These are phyloP conservation scores for Agelastica alni DNA, from an alignment of 2,888 invertebrate genomes.

Conservation along the genomic window DNA sequence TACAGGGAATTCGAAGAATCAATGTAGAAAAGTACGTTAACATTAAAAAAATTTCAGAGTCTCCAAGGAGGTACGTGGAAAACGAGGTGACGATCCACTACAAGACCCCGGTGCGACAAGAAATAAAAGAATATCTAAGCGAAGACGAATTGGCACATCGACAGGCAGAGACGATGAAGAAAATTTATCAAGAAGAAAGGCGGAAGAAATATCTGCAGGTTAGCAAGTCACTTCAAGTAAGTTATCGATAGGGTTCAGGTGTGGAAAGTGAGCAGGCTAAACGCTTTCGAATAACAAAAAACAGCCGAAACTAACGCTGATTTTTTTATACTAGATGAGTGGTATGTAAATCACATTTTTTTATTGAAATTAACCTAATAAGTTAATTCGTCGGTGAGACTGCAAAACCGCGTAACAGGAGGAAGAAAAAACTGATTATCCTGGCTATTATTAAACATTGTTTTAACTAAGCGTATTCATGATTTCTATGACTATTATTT, in stretches of 20 bases:
- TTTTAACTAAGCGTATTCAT: too few species aligned
- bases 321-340: conserved; percentile 18
- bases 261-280: conserved; percentile 33
- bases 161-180: conserved; percentile 89
- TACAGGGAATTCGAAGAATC: neutral
- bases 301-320: conserved; percentile 15
- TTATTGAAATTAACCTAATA: too few species aligned
- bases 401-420: too few species aligned
- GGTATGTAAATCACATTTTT: conserved; percentile 4
- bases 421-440: too few species aligned
- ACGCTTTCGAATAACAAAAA: conserved; percentile 25
- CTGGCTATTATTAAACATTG: too few species aligned
- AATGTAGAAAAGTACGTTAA: neutral
- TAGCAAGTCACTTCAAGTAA: conserved; percentile 50
- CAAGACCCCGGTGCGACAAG: conserved; percentile 84
- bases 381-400: too few species aligned
- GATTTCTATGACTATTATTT: too few species aligned
- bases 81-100: conserved; percentile 94
- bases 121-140: conserved; percentile 82
- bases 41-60: conserved; percentile 70
- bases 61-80: conserved; percentile 86
- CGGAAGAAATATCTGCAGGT: conserved; percentile 88
- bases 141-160: conserved; percentile 87
- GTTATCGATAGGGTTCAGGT: conserved; percentile 31
- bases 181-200: conserved; percentile 86